phyloP scores from a whole-genome alignment of 2,113 vertebrate genomes.

The Nyctereutes procyonoides region DNA sequence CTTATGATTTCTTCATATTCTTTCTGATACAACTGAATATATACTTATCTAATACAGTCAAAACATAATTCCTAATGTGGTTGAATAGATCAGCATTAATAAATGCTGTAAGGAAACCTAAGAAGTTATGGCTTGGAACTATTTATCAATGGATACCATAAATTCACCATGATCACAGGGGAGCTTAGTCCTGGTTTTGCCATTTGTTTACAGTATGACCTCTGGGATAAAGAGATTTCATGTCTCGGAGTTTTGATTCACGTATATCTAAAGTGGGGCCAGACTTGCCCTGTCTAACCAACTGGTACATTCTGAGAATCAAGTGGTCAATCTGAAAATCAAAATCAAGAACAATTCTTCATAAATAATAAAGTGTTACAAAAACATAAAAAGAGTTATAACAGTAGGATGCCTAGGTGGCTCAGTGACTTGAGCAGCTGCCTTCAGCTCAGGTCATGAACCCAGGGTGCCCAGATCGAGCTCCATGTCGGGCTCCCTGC shows the following conservation, averaged over 20 bases:
- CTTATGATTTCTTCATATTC: slow-evolving; percentile 3
- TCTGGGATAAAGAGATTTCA: not conserved
- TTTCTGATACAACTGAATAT: not conserved
- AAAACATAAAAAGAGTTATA: not conserved
- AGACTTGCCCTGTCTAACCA: not conserved
- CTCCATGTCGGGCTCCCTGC: too few species aligned
- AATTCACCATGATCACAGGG: not conserved
- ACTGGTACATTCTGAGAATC: not conserved
- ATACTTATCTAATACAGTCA: not conserved
- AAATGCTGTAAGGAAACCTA: not conserved
- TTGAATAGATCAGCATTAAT: not conserved
- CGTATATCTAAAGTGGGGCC: not conserved
- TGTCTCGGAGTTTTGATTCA: not conserved
- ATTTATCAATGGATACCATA: not conserved
- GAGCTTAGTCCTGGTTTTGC: not conserved
- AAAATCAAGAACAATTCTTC: not conserved
- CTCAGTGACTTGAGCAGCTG: too few species aligned
- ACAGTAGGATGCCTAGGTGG: not conserved
- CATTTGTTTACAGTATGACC: not conserved
- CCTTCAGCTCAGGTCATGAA: too few species aligned
- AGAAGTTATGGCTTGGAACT: not conserved
- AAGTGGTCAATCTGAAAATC: not conserved
- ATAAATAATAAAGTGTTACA: not conserved
- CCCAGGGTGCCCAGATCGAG: too few species aligned
- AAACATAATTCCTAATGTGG: not conserved